These are phyloP conservation scores for Argyra leucocephala DNA, from an alignment of 2,888 invertebrate species.

Conservation along the genomic window DNA sequence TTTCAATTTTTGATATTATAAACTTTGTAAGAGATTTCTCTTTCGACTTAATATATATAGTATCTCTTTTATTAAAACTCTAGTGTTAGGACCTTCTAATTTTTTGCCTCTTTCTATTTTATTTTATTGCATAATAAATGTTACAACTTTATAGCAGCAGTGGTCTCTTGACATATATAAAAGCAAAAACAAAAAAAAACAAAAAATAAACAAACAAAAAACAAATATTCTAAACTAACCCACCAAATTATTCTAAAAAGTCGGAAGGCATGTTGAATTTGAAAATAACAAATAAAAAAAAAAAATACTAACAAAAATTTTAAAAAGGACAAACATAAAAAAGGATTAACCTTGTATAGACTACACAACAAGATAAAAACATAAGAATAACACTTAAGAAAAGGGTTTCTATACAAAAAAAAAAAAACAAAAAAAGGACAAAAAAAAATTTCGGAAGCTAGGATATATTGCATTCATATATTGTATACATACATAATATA, in stretches of 20 bases:
- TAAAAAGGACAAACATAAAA: not conserved
- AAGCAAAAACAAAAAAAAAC: not conserved
- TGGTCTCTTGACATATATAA: not conserved
- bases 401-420: too few species aligned
- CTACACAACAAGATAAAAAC: not conserved
- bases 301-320: not conserved
- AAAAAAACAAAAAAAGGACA: not conserved
- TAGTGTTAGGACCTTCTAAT: too few species aligned
- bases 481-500: too few species aligned
- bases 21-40: too few species aligned
- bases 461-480: too few species aligned
- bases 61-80: too few species aligned
- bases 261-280: not conserved
- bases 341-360: not conserved
- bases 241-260: not conserved
- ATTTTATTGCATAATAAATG: not conserved
- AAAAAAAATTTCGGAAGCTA: not conserved
- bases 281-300: not conserved
- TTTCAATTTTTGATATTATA: too few species aligned
- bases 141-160: conserved; percentile 1
- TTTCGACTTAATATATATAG: too few species aligned
- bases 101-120: too few species aligned
- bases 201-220: not conserved
- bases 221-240: not conserved
- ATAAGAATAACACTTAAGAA: not conserved